Evolutionary conservation across 2,888 invertebrate genomes (phyloP).

Genomic region (Helicoverpa assulta): DNA sequence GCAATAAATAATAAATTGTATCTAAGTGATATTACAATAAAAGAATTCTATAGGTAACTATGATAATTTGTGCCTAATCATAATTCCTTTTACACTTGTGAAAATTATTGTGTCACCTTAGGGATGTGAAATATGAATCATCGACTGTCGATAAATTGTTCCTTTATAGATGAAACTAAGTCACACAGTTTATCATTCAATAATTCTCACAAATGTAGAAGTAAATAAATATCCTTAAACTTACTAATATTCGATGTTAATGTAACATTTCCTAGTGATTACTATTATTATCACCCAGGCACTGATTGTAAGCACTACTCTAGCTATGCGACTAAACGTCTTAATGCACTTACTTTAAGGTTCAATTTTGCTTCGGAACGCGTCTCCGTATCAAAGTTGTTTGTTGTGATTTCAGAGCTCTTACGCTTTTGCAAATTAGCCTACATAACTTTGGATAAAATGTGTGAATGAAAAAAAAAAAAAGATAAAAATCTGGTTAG

Average conservation of each 20-base stretch:
- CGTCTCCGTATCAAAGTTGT: conserved; percentile 2
- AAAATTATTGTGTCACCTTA: conserved; percentile 12
- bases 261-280: conserved; percentile 42
- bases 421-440: not conserved
- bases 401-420: not conserved
- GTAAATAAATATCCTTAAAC: conserved; percentile 39
- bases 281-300: conserved; percentile 43
- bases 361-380: conserved; percentile 26
- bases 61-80: conserved; percentile 45
- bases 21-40: conserved; percentile 29
- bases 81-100: conserved; percentile 21
- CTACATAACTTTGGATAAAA: not conserved
- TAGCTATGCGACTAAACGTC: conserved; percentile 42
- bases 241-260: conserved; percentile 49
- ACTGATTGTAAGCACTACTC: conserved; percentile 52
- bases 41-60: conserved; percentile 49
- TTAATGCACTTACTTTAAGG: conserved; percentile 17
- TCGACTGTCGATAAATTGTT: not conserved
- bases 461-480: too few relatives aligned
- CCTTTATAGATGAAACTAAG: too few relatives aligned
- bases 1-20: conserved; percentile 49
- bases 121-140: not conserved
- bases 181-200: not conserved
- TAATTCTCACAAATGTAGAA: conserved; percentile 27
- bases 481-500: too few relatives aligned